Base-by-base conservation (phyloP, 2,888 invertebrate species). In the Luffia ferchaultella region DNA sequence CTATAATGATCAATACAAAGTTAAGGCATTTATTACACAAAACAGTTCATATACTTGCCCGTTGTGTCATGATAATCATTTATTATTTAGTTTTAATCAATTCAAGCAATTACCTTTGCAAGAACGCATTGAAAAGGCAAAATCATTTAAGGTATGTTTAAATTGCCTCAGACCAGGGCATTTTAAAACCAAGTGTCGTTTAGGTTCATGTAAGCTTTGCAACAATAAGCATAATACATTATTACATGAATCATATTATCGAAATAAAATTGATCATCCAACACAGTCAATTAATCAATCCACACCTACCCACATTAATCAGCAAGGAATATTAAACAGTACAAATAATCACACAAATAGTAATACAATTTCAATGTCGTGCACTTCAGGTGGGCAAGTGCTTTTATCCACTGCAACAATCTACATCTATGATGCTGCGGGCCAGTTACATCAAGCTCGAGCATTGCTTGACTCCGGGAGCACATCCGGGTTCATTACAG, bases 141-240 rank as follows among this genome's bases (percentile, higher is more conserved):
- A n/a, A n/a, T n/a, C n/a, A n/a, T n/a, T n/a, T n/a, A n/a, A n/a
- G n/a, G n/a, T n/a, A n/a, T n/a, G 54, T 44, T 18, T 42, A 15
- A 57, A 42, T 18, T 50, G 50, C 42, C 42, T 46, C 15, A 19
- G 54, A 1, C 41, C 51, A 7, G 52, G 55, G n/a, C 55, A 57
- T 42, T 9, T n/a, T n/a, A 42, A 46, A 12, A 41, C 46, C 46
- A 43, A 45, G 3, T 62, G 59, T 18, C 49, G 20, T 3, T 19
- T 57, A 5, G 42, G 52, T 2, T 54, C 49, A 44, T 62, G 59
- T 42, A 57, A 54, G 42, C 54, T 55, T 45, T 62, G 60, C 19
- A 54, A 52, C 20, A 15, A 48, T 2, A 53, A 50, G 17, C 41
- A 45, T n/a, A 50, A 50, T 16, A 46, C 46, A 16, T 15, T 46